These are phyloP conservation scores for Dione juno DNA, from an alignment of 2,888 invertebrate species.

Conservation along the genomic window DNA sequence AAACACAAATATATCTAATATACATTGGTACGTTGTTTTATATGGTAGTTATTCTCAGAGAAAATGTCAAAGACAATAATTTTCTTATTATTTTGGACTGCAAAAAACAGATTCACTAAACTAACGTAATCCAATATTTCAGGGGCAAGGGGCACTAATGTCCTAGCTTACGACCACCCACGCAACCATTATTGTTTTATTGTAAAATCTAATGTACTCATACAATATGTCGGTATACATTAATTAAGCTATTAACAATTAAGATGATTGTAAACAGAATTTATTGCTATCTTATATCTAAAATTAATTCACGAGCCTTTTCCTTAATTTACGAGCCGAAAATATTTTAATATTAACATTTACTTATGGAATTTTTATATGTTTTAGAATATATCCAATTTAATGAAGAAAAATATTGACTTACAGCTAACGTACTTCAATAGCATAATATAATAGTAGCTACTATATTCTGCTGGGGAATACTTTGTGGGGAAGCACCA, in stretches of 20 bases:
- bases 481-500: too few relatives aligned
- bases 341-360: too few relatives aligned
- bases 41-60: background rate
- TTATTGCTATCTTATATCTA: background rate
- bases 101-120: background rate
- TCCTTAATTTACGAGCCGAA: too few relatives aligned
- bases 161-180: slow-evolving; percentile 15
- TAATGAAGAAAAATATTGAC: too few relatives aligned
- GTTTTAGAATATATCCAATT: too few relatives aligned
- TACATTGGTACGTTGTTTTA: too few relatives aligned
- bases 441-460: too few relatives aligned
- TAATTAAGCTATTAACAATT: slow-evolving; percentile 6
- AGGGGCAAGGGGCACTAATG: background rate
- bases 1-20: too few relatives aligned
- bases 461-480: too few relatives aligned
- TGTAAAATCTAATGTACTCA: slow-evolving; percentile 17
- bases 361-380: too few relatives aligned
- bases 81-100: background rate
- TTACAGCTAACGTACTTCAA: too few relatives aligned
- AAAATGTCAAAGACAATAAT: background rate
- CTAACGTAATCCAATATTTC: slow-evolving; percentile 21
- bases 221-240: slow-evolving; percentile 1
- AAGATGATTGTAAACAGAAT: background rate
- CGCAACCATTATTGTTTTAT: slow-evolving; percentile 4
- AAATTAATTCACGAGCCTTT: too few relatives aligned